A percentile compares a stretch with the other conserved stretches of the same genome.
Conservation (phyloP, 2,113 vertebrate genomes). For the Furnarius figulus region DNA sequence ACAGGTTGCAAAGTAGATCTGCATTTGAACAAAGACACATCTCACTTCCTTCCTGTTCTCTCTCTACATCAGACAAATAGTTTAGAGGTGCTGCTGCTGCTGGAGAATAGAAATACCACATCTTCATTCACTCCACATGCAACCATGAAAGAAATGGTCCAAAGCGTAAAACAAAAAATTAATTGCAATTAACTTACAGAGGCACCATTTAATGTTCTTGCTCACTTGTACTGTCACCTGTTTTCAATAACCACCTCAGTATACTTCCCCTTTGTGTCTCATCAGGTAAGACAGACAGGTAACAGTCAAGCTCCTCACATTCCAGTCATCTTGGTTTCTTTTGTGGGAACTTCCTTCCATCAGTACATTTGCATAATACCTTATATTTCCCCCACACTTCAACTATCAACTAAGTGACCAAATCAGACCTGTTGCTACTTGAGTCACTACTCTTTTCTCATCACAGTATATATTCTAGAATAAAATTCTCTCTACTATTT, state of each 20-base stretch:
- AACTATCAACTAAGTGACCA: neutral
- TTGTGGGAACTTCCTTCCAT: neutral
- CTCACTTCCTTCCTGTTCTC: neutral
- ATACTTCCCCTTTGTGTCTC: neutral
- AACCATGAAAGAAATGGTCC: neutral
- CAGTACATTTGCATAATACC: neutral
- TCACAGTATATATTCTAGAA: neutral
- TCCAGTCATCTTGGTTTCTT: neutral
- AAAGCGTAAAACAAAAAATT: neutral
- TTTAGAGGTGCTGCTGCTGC: neutral
- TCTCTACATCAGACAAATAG: neutral
- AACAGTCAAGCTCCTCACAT: neutral
- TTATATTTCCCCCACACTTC: neutral
- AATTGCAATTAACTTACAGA: neutral
- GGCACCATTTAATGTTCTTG: neutral
- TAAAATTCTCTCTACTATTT: neutral
- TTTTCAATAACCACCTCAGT: neutral
- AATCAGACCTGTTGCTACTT: neutral
- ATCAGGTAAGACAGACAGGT: neutral
- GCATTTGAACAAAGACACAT: neutral
- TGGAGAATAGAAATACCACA: neutral
- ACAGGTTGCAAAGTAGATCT: neutral
- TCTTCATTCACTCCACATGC: neutral
- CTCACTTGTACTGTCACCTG: neutral
- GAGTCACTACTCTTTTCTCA: neutral